A percentile compares a stretch with the other conserved stretches of the same genome.
Conservation (phyloP, 1,140 invertebrate genomes). For the Lamellibrachia luymesi region DNA sequence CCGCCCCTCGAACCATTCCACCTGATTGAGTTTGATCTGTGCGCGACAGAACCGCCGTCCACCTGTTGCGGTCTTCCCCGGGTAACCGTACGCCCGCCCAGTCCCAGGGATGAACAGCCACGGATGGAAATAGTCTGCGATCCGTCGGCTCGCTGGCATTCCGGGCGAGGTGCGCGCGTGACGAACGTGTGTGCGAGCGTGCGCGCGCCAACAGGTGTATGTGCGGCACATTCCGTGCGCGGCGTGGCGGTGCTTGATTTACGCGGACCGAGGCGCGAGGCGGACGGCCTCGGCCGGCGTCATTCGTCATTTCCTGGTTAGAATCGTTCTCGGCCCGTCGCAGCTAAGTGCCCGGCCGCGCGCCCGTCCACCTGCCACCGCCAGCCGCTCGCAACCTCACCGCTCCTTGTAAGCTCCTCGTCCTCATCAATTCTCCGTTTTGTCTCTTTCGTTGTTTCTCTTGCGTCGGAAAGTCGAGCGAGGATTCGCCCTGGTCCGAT, state of each 20-base stretch:
- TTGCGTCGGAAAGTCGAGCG: background rate
- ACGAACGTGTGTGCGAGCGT: background rate
- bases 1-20: background rate
- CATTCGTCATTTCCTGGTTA: background rate
- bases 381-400: background rate
- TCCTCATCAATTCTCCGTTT: background rate
- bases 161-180: background rate
- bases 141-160: background rate
- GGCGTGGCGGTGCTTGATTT: background rate
- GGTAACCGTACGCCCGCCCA: background rate
- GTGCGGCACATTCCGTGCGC: background rate
- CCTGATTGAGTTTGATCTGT: conserved; percentile 4
- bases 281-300: too few species aligned
- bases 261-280: background rate
- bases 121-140: background rate
- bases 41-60: background rate
- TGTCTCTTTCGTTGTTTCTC: background rate
- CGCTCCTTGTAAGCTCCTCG: background rate
- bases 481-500: background rate
- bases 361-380: background rate
- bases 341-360: background rate
- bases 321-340: background rate
- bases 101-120: background rate
- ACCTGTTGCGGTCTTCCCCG: background rate
- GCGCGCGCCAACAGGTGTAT: background rate